Evolutionary conservation across 64 coral and sea anemone species (phyloP).

Genomic region (Cladopsammia gracilis): DNA sequence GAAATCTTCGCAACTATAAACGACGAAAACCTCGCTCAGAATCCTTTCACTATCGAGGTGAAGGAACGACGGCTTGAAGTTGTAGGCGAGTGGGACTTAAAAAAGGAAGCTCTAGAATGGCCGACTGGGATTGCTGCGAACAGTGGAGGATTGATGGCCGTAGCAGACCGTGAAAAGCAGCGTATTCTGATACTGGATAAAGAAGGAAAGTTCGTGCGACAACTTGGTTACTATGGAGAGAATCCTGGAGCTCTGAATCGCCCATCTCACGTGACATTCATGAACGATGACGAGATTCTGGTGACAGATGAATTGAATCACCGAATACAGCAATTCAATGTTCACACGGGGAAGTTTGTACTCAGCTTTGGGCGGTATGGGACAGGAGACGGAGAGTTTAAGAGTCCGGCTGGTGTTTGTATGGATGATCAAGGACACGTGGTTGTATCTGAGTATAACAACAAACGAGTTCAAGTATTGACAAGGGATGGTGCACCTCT

Average conservation of each 20-base stretch:
- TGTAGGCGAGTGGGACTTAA: no score
- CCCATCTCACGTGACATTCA: slow-evolving; percentile 7
- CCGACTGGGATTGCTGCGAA: no score
- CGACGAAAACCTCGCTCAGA: no score
- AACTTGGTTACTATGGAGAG: not conserved
- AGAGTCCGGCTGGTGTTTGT: no score
- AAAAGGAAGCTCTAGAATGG: no score
- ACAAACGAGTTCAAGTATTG: slow-evolving; percentile 35
- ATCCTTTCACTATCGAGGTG: no score
- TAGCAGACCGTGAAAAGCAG: no score
- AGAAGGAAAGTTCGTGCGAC: not conserved
- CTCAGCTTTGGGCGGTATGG: not conserved
- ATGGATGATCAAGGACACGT: not conserved
- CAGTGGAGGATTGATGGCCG: no score
- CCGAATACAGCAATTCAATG: slow-evolving; percentile 13
- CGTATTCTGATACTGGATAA: no score
- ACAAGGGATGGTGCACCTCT: slow-evolving; percentile 29
- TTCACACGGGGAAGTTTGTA: not conserved
- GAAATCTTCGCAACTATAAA: no score
- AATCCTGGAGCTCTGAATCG: not conserved
- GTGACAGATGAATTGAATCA: slow-evolving; percentile 17
- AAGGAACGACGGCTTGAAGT: no score
- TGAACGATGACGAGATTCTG: slow-evolving; percentile 16
- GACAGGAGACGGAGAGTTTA: no score
- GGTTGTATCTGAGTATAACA: slow-evolving; percentile 17